Conservation (phyloP, 2,888 invertebrate genomes). For the Trissolcus brochymenae region DNA sequence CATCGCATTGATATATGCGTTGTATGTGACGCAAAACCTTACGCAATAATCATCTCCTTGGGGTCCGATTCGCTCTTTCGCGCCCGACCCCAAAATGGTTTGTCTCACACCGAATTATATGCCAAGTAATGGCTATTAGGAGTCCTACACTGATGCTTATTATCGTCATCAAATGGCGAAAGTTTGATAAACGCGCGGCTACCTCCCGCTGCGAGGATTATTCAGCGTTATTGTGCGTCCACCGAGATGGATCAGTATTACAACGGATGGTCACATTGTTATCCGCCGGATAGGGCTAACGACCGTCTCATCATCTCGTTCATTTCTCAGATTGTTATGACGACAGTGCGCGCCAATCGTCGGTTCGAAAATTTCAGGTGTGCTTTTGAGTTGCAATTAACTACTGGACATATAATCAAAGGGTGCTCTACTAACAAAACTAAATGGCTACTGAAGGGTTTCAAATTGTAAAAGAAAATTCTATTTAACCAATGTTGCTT, state of each 20-base stretch:
- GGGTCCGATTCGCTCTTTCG: constrained; percentile 71
- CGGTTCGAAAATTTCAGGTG: constrained; percentile 3
- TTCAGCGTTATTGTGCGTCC: constrained; percentile 36
- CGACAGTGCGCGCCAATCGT: not conserved
- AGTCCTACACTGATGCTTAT: constrained; percentile 41
- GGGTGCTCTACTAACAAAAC: not conserved
- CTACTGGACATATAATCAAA: not conserved
- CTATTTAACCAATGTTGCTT: too few relatives aligned
- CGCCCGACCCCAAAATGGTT: constrained; percentile 61
- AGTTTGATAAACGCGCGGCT: constrained; percentile 46
- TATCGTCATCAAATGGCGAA: constrained; percentile 50
- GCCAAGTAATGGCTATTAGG: constrained; percentile 53
- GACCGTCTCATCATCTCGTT: constrained; percentile 2
- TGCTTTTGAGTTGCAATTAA: not conserved
- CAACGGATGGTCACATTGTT: constrained; percentile 30
- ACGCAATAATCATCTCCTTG: constrained; percentile 72
- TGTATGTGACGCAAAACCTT: constrained; percentile 38
- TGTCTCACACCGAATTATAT: constrained; percentile 63
- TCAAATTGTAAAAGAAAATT: too few relatives aligned
- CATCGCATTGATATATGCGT: constrained; percentile 65
- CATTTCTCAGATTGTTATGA: constrained; percentile 13
- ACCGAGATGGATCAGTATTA: constrained; percentile 34
- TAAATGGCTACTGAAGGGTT: too few relatives aligned
- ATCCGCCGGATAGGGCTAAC: constrained; percentile 8
- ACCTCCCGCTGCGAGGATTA: constrained; percentile 46